Evolutionary conservation across 1,140 invertebrate species (phyloP).

Genomic region (Drosophila arawakana): DNA sequence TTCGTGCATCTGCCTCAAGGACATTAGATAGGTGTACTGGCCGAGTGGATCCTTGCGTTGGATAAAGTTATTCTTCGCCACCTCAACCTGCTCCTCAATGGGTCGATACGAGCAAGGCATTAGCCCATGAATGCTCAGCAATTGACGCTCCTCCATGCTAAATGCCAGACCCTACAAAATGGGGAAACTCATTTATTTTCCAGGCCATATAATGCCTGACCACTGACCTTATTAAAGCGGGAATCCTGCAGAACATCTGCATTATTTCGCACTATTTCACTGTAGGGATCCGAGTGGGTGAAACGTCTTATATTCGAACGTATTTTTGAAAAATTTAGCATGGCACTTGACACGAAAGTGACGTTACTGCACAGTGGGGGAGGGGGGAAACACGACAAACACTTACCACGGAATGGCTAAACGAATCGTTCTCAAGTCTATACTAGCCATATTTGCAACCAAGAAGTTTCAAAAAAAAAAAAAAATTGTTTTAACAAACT

Average conservation of each 20-base stretch:
- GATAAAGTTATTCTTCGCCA: conserved; percentile 91
- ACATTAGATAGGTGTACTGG: conserved; percentile 93
- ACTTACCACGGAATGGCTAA: neutral
- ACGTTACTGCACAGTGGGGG: neutral
- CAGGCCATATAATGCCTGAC: too few species aligned
- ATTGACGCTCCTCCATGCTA: conserved; percentile 48
- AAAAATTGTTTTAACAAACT: neutral
- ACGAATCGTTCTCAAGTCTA: neutral
- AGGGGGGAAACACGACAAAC: neutral
- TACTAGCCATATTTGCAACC: neutral
- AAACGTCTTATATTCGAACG: neutral
- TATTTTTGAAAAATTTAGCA: neutral
- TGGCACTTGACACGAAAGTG: too few species aligned
- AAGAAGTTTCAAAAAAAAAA: neutral
- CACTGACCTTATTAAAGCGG: conserved; percentile 3
- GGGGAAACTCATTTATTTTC: neutral
- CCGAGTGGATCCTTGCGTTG: conserved; percentile 92
- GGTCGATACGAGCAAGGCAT: conserved; percentile 92
- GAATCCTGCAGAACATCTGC: neutral
- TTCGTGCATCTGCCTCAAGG: conserved; percentile 94
- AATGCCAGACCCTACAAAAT: conserved; percentile 48
- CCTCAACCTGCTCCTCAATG: conserved; percentile 92
- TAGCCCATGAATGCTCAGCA: conserved; percentile 89
- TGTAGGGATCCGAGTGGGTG: conserved; percentile 1
- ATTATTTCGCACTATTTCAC: conserved; percentile 1